Conservation (phyloP, 1,140 invertebrate species). For the Calephelis nemesis region DNA sequence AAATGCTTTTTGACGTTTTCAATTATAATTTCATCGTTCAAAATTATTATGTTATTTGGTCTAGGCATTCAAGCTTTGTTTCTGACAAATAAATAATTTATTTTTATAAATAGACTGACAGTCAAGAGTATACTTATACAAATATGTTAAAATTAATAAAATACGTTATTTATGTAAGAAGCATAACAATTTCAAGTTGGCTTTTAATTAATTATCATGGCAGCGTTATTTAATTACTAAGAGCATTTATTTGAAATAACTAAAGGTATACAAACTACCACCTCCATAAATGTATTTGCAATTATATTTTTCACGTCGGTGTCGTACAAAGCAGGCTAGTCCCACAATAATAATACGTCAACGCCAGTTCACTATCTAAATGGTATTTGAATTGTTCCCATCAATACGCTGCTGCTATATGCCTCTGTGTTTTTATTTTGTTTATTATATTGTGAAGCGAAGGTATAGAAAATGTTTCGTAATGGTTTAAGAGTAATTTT, state of each 20-base stretch:
- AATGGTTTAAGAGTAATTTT: background rate
- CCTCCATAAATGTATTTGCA: conserved; percentile 29
- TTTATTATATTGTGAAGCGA: conserved; percentile 40
- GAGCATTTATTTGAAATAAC: background rate
- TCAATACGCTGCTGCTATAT: conserved; percentile 65
- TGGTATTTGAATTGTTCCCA: conserved; percentile 68
- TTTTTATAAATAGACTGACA: too few species aligned
- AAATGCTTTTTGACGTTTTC: too few species aligned
- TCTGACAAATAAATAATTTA: too few species aligned
- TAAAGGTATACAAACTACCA: conserved; percentile 1
- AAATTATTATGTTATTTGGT: too few species aligned
- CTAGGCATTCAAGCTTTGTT: too few species aligned
- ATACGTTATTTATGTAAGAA: too few species aligned
- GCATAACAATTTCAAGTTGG: too few species aligned
- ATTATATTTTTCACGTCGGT: conserved; percentile 23
- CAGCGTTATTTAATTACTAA: too few species aligned
- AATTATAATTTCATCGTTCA: too few species aligned
- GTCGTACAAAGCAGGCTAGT: conserved; percentile 26
- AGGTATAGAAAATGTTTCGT: conserved; percentile 21
- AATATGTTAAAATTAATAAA: too few species aligned
- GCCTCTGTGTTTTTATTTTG: conserved; percentile 51
- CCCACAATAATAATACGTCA: conserved; percentile 67
- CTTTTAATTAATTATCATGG: too few species aligned
- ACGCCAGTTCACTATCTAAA: conserved; percentile 67
- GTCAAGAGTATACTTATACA: too few species aligned